Evolutionary conservation across 2,797 vertebrate genomes (phyloP), one percentile per base, ranked within the genome.

Genomic region (Fringilla coelebs): DNA sequence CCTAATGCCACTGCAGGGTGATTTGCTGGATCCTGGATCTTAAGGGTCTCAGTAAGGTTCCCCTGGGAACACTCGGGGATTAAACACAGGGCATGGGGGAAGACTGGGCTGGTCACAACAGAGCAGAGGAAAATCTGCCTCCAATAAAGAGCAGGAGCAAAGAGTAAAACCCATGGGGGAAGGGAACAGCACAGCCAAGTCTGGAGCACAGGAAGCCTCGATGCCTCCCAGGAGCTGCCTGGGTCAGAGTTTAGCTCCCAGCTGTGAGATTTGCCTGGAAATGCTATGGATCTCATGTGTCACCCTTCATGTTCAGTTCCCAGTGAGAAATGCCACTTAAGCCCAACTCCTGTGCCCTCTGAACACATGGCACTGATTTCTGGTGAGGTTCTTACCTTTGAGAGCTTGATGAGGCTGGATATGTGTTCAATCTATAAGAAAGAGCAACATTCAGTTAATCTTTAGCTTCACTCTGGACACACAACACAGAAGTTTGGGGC

Each of bases 351-450:
- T 68, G 15, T 52, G 41, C 85, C 77, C 60, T 82, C 62, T 70
- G 22, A 55, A 82, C 34, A 71, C 1, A 3, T 6, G 12, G 14
- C 79, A 28, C 49, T 52, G 24, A 36, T 66, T 79, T 75, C 75
- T 40, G 29, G 40, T 10, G 34, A 76, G 12, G 41, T 25, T 88
- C 97, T 97, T 98, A 99, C 99, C 99, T 99, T 99, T 34, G 99
- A 98, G 77, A 99, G 98, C 97, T 99, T 99, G 98, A 99, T 99
- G 97, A 99, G 99, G 90, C 98, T 98, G 96, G 99, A 99, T 98
- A 99, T 99, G 98, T 99, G 99, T 96, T 99, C 99, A 75, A 99
- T 99, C 99, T 99, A 90, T 40, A 97, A 97, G 73, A 96, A 88
- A 96, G 70, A 97, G 41, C 79, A 96, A 97, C 1, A 90, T 34